Evolutionary conservation across 2,888 invertebrate genomes (phyloP).

Genomic region (Ypsolopha scabrella): DNA sequence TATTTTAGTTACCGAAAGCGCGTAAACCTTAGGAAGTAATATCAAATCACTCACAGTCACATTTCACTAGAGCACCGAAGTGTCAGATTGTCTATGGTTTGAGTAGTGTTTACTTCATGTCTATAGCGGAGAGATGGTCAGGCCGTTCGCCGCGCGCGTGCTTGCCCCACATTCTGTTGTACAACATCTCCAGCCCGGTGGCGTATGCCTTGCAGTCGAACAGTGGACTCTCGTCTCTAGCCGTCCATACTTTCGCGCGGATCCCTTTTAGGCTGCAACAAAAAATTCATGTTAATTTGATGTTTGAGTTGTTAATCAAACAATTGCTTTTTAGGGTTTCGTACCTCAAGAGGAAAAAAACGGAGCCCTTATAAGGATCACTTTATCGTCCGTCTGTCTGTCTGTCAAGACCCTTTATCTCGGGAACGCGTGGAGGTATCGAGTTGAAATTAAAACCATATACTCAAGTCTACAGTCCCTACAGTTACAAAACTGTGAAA

Average conservation of each 20-base stretch:
- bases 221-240: conserved; percentile 89
- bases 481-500: no score
- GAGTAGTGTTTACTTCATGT: conserved; percentile 28
- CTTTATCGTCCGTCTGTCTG: no score
- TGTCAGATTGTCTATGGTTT: background rate
- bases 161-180: conserved; percentile 91
- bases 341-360: no score
- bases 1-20: no score
- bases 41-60: conserved; percentile 1
- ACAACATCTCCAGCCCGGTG: conserved; percentile 90
- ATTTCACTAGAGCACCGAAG: background rate
- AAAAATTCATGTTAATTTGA: conserved; percentile 1
- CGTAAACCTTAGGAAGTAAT: background rate
- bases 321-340: no score
- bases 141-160: conserved; percentile 83
- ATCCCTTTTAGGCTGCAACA: conserved; percentile 83
- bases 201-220: conserved; percentile 97
- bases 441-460: no score
- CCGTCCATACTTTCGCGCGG: conserved; percentile 96
- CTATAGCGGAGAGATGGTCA: conserved; percentile 78
- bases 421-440: no score
- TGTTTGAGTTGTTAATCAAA: background rate
- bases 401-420: no score
- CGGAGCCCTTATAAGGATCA: no score
- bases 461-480: no score